Percentiles rank a stretch among this genome's conserved stretches.
Conservation (phyloP, 2,113 vertebrate species). For the Dunckerocampus dactyliophorus region DNA sequence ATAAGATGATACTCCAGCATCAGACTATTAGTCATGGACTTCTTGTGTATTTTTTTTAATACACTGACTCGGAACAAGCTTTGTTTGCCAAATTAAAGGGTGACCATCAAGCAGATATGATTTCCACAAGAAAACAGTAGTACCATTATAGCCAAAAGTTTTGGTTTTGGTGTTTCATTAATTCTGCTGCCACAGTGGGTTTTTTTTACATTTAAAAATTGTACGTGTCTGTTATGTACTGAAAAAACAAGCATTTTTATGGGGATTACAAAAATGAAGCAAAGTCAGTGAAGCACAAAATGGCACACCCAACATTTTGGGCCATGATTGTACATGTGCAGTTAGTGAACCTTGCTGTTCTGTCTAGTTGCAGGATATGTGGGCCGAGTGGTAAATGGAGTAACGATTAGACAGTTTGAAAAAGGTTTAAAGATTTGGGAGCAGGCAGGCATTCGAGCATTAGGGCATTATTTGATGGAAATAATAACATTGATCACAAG, state of each 20-base stretch:
- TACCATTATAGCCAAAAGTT: no score
- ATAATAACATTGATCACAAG: background rate
- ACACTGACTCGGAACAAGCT: background rate
- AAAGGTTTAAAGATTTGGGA: background rate
- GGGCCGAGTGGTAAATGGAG: background rate
- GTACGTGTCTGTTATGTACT: no score
- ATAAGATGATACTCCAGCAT: background rate
- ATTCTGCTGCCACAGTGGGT: no score
- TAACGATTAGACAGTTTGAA: background rate
- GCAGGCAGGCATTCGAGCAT: background rate
- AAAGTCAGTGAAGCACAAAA: no score
- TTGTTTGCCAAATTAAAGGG: background rate
- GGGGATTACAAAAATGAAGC: no score
- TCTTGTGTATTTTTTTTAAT: background rate
- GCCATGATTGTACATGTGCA: background rate
- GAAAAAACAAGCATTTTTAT: no score
- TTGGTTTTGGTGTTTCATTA: no score
- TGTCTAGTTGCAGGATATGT: background rate
- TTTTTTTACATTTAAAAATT: no score
- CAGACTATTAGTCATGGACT: background rate
- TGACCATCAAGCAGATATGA: background rate
- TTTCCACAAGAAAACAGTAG: background rate
- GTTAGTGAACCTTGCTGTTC: background rate
- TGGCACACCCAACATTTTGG: no score
- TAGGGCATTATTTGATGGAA: background rate